Percentiles rank a stretch among this genome's conserved stretches.
Conservation (phyloP, 2,113 vertebrate genomes). For the Chaetodon trifascialis region DNA sequence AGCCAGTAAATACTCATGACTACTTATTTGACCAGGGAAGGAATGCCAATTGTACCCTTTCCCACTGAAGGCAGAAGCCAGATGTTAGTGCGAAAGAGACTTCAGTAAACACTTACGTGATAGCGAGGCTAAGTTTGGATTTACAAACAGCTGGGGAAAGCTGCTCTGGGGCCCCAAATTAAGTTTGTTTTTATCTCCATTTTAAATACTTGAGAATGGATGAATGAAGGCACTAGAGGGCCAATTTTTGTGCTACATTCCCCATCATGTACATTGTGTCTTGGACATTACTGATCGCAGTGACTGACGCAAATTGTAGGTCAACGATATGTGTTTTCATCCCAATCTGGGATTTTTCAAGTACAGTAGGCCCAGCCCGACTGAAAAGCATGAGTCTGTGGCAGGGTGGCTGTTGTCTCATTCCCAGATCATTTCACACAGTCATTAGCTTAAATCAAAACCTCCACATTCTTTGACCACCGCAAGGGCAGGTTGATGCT, state of each 20-base stretch:
- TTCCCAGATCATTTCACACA: background rate
- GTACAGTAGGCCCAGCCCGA: background rate
- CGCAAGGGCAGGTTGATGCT: background rate
- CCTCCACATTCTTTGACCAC: background rate
- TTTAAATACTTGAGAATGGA: background rate
- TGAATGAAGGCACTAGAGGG: no score
- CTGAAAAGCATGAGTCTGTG: background rate
- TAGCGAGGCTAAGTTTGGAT: background rate
- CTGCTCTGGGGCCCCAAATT: background rate
- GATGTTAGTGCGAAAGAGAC: background rate
- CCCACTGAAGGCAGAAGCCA: no score
- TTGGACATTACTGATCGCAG: background rate
- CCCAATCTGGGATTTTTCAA: background rate
- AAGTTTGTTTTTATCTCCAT: background rate
- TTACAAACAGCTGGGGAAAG: background rate
- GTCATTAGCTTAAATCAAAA: background rate
- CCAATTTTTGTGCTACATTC: no score
- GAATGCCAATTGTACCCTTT: no score
- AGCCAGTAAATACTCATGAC: no score
- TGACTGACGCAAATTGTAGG: background rate
- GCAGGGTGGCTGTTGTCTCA: no score
- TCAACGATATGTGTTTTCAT: background rate
- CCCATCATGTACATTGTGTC: background rate
- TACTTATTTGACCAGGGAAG: no score
- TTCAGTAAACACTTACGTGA: no score